Evolutionary conservation across 2,797 vertebrate genomes (phyloP).

Genomic region (Betta splendens): DNA sequence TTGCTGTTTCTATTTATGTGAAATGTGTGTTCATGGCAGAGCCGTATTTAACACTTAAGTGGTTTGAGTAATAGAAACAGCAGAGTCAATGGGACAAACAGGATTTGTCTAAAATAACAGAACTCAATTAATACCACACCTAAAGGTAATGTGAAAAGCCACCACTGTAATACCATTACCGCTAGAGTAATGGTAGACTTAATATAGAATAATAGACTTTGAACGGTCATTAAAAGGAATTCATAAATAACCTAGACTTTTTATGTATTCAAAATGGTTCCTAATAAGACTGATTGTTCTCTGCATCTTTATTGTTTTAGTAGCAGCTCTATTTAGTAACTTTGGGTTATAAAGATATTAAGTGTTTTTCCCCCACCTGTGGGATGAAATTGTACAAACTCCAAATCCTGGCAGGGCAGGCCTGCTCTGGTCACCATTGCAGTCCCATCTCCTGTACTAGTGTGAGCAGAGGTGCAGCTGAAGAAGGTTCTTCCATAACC

Average conservation of each 20-base stretch:
- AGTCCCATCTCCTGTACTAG: slow-evolving; percentile 93
- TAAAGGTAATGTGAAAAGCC: not conserved
- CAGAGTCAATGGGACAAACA: not conserved
- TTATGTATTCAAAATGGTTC: no score
- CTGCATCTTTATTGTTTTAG: not conserved
- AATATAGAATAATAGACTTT: slow-evolving; percentile 30
- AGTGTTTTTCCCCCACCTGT: slow-evolving; percentile 83
- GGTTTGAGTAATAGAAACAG: not conserved
- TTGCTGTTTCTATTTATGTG: not conserved
- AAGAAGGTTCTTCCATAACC: slow-evolving; percentile 96
- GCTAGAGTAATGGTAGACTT: slow-evolving; percentile 3
- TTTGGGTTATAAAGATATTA: slow-evolving; percentile 4
- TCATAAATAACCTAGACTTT: not conserved
- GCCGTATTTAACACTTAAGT: not conserved
- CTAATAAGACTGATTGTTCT: not conserved
- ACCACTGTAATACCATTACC: not conserved
- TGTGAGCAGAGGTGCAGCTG: slow-evolving; percentile 98
- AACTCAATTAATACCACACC: not conserved
- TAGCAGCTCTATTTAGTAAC: not conserved
- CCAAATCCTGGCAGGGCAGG: slow-evolving; percentile 95
- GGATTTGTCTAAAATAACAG: no score
- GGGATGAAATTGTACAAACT: slow-evolving; percentile 98
- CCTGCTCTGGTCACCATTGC: slow-evolving; percentile 96
- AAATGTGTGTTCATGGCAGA: not conserved
- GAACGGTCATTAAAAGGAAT: slow-evolving; percentile 9